Evolutionary conservation across 2,888 invertebrate genomes (phyloP).

Genomic region (Calliphora vomitoria): DNA sequence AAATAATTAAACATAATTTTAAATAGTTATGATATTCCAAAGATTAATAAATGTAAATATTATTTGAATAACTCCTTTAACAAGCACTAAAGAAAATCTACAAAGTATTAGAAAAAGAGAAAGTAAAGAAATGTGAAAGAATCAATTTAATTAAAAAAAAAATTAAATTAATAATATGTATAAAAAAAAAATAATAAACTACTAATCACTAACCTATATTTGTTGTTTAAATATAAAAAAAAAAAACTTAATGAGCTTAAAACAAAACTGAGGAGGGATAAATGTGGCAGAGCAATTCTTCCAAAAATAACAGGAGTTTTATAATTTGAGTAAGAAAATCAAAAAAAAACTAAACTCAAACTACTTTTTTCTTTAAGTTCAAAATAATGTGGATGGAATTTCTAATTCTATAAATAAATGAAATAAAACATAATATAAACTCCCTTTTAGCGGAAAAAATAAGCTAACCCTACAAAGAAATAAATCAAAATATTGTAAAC

Average conservation of each 20-base stretch:
- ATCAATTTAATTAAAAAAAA: not conserved
- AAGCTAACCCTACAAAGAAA: constrained; percentile 34
- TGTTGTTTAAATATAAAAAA: constrained; percentile 43
- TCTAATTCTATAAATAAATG: not conserved
- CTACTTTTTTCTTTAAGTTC: not conserved
- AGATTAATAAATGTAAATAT: too few species aligned
- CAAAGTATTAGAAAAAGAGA: not conserved
- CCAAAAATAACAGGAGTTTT: not conserved
- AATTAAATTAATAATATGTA: not conserved
- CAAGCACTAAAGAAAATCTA: not conserved
- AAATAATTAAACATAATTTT: too few species aligned
- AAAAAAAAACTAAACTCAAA: not conserved
- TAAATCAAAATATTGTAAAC: constrained; percentile 46
- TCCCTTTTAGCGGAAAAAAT: constrained; percentile 16
- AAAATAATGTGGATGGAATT: not conserved
- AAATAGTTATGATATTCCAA: too few species aligned
- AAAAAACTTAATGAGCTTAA: constrained; percentile 42
- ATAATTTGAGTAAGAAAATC: not conserved
- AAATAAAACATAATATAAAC: constrained; percentile 24
- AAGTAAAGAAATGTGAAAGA: not conserved
- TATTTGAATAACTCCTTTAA: not conserved
- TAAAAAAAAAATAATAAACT: constrained; percentile 32
- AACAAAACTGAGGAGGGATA: constrained; percentile 66
- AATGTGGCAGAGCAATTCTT: constrained; percentile 37
- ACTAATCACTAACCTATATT: constrained; percentile 62